These are phyloP conservation scores for Daktulosphaira vitifoliae DNA, from an alignment of 1,140 invertebrate genomes.

Conservation along the genomic window DNA sequence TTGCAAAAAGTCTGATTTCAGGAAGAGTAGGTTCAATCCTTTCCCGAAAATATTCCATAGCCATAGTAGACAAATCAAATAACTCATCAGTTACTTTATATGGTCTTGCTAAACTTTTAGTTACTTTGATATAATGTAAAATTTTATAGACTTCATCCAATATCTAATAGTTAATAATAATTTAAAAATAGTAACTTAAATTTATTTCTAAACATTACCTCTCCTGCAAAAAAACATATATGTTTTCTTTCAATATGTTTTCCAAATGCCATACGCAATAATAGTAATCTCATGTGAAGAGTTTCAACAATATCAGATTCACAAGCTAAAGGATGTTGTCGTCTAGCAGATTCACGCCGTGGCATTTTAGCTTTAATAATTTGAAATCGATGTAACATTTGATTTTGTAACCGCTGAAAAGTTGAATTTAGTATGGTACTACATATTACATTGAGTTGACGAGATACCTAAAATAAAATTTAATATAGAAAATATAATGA, in stretches of 20 bases:
- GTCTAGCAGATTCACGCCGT: slow-evolving; percentile 68
- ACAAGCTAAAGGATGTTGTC: slow-evolving; percentile 73
- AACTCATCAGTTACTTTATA: slow-evolving; percentile 84
- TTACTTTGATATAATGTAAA: slow-evolving; percentile 70
- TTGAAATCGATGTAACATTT: slow-evolving; percentile 65
- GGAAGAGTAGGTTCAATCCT: slow-evolving; percentile 76
- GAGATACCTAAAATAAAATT: too few species aligned
- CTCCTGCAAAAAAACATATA: slow-evolving; percentile 82
- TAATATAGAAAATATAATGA: too few species aligned
- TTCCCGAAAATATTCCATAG: slow-evolving; percentile 88
- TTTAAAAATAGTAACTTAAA: slow-evolving; percentile 6
- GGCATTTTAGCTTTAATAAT: slow-evolving; percentile 83
- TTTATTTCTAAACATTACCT: slow-evolving; percentile 50
- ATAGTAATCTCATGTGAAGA: slow-evolving; percentile 72
- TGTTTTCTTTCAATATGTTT: slow-evolving; percentile 84
- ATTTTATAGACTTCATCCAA: slow-evolving; percentile 69
- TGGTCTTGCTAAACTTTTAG: slow-evolving; percentile 66
- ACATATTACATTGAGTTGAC: slow-evolving; percentile 64
- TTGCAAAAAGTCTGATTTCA: slow-evolving; percentile 75
- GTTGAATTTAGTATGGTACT: slow-evolving; percentile 67
- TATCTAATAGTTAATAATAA: slow-evolving; percentile 44
- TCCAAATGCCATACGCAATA: slow-evolving; percentile 82
- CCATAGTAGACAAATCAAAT: slow-evolving; percentile 86
- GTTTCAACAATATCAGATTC: slow-evolving; percentile 85
- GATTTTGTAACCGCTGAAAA: slow-evolving; percentile 68